Conservation (phyloP, 1,140 invertebrate genomes). For the Ceratitis capitata region DNA sequence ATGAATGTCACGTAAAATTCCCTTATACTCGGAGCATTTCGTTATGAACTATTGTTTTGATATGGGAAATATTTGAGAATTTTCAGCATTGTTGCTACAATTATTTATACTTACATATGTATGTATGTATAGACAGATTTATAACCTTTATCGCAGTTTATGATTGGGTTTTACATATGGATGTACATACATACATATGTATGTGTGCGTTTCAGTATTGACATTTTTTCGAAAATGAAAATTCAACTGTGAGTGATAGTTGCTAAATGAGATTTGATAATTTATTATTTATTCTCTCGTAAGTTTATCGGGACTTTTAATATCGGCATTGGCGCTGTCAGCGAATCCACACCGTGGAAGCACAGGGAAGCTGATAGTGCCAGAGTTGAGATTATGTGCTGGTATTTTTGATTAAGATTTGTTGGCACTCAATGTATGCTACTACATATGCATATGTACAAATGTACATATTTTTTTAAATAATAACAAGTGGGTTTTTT, state of each 20-base stretch:
- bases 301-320: not conserved
- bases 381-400: not conserved
- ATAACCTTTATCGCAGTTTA: not conserved
- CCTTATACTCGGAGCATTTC: too few species aligned
- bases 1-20: too few species aligned
- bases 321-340: not conserved
- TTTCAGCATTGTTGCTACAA: not conserved
- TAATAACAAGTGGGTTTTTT: too few species aligned
- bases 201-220: conserved; percentile 35
- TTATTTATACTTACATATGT: too few species aligned
- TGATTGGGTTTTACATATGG: not conserved
- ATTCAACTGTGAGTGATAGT: not conserved
- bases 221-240: not conserved
- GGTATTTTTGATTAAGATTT: not conserved
- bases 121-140: too few species aligned
- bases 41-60: not conserved
- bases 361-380: not conserved
- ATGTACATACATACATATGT: too few species aligned
- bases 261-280: not conserved
- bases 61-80: not conserved
- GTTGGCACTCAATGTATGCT: not conserved
- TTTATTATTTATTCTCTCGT: conserved; percentile 1
- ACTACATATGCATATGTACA: not conserved
- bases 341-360: not conserved
- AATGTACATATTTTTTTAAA: not conserved